A percentile compares a stretch with the other conserved stretches of the same genome.
phyloP scores from a whole-genome alignment of 2,113 vertebrate genomes.

The Erythrocercus mccallii region DNA sequence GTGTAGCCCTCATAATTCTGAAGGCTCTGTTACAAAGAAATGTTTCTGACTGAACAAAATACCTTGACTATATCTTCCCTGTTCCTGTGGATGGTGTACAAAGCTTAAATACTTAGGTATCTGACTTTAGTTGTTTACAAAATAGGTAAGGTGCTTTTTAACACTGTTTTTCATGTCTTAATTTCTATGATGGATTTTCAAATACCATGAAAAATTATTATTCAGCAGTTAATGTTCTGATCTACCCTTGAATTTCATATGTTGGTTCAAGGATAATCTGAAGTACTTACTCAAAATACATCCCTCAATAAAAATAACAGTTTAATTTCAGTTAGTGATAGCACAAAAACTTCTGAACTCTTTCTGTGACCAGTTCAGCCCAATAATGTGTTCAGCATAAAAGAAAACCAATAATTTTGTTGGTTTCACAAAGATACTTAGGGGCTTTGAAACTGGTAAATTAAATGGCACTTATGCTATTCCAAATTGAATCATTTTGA shows the following conservation, averaged over 20 bases:
- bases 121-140: not conserved
- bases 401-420: not conserved
- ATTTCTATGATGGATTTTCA: not conserved
- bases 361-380: not conserved
- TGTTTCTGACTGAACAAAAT: not conserved
- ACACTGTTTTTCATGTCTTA: not conserved
- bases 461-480: not conserved
- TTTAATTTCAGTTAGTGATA: not conserved
- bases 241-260: not conserved
- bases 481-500: not conserved
- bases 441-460: not conserved
- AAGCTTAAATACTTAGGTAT: not conserved
- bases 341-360: accelerated
- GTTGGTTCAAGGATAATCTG: not conserved
- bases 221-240: not conserved
- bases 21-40: not conserved
- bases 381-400: not conserved
- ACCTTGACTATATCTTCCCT: not conserved
- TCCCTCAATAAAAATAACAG: not conserved
- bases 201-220: not conserved
- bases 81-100: not conserved
- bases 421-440: not conserved
- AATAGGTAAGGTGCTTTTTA: not conserved
- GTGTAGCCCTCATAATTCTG: not conserved
- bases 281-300: not conserved